Base-by-base conservation (phyloP, 2,113 vertebrate species). In the Spheniscus mendiculus region DNA sequence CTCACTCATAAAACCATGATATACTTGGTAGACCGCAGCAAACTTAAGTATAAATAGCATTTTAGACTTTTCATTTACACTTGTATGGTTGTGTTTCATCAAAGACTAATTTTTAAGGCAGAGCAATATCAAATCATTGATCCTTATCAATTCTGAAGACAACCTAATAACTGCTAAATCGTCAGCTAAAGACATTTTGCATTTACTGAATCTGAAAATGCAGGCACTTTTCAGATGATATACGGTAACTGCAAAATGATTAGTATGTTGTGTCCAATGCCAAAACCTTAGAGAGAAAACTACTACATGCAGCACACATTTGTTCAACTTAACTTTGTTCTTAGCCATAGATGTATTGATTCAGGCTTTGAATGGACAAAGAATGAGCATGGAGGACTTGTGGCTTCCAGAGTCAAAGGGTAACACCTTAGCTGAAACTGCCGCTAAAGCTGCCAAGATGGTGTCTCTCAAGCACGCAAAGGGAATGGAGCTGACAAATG, bases 261-360 rank as follows among this genome's bases (percentile, higher is more conserved):
- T 36, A 76, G 23, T 34, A 15, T 63, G 38, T 83, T 70, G 53
- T 73, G 27, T 27, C 53, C 0, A 0, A 36, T 42, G 55, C 55
- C 52, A 71, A 82, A 91, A 59, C 42, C 45, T 53, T 42, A 55
- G 71, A 84, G 77, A 94, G 52, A 69, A 85, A 93, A 80, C 55
- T 77, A 1, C 27, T 73, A 0, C 11, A 19, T 73, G 47, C 71
- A 61, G n/a, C 25, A 63, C 19, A 25, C 4, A 26, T 65, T 87
- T 90, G 65, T 83, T 65, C 69, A 63, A 3, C 40, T 40, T 61
- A 50, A 8, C 47, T 94, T 81, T 63, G 49, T 71, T 66, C 58
- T 83, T 74, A 62, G 40, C 82, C 18, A 6, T 36, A 56, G 52
- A 20, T 59, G 50, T 55, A 40, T 81, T 22, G 72, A 70, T 55